A percentile compares a stretch with the other conserved stretches of the same genome.
Conservation (phyloP, 2,113 vertebrate genomes). For the Malaclemys terrapin region DNA sequence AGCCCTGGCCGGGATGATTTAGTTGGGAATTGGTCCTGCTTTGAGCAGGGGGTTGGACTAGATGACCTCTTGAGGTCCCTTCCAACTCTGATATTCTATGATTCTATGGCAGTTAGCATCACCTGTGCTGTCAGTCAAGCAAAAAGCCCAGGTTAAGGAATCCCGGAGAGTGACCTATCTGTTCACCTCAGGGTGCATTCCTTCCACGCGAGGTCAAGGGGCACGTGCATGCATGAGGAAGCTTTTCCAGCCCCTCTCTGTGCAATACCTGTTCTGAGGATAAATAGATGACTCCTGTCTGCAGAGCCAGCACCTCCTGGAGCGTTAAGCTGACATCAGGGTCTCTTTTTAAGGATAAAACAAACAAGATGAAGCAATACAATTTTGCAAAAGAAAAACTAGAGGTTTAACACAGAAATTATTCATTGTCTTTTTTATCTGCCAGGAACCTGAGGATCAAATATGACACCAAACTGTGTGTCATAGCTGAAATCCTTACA, state of each 20-base stretch:
- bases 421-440: not conserved
- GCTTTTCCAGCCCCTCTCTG: not conserved
- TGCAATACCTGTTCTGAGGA: not conserved
- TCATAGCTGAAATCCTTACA: not conserved
- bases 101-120: not conserved
- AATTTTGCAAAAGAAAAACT: not conserved
- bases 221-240: rapidly evolving
- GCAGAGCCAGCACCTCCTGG: not conserved
- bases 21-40: too few relatives aligned
- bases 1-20: too few relatives aligned
- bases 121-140: not conserved
- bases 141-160: rapidly evolving
- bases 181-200: not conserved
- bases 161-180: not conserved
- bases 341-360: not conserved
- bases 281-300: not conserved
- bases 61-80: too few relatives aligned
- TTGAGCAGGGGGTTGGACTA: too few relatives aligned
- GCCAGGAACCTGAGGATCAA: not conserved
- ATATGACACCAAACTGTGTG: not conserved
- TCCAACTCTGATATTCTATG: too few relatives aligned
- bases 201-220: too few relatives aligned
- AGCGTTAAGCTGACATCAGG: not conserved
- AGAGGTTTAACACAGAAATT: conserved; percentile 21
- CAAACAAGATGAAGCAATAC: conserved; percentile 24